Percentiles rank a stretch among this genome's conserved stretches.
phyloP scores from a whole-genome alignment of 2,113 vertebrate genomes.

The Psophia crepitans region DNA sequence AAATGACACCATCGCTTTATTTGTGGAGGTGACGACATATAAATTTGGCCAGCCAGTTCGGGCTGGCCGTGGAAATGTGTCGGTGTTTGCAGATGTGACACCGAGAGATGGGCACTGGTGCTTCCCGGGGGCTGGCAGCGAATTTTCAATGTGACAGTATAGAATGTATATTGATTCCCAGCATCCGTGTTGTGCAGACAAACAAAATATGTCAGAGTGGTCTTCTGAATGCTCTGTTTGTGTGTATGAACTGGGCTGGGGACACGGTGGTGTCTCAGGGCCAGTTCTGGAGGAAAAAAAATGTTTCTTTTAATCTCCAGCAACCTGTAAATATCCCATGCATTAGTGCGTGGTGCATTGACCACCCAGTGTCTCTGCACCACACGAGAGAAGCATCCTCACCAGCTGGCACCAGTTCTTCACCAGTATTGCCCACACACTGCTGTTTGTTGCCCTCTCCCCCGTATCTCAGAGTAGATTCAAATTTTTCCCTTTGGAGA shows the following conservation, averaged over 20 bases:
- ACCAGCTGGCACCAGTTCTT: not conserved
- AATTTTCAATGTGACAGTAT: not conserved
- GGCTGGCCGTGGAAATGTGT: not conserved
- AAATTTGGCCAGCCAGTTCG: not conserved
- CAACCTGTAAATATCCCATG: not conserved
- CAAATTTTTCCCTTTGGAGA: not conserved
- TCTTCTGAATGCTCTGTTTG: not conserved
- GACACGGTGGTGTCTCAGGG: not conserved
- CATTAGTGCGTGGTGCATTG: not conserved
- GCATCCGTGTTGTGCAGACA: not conserved
- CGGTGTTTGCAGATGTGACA: fast-evolving
- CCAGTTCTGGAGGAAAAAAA: not conserved
- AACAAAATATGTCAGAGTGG: not conserved
- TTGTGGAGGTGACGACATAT: not conserved
- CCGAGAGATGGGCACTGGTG: not conserved
- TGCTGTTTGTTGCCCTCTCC: fast-evolving
- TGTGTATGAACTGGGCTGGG: not conserved
- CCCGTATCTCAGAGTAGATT: not conserved
- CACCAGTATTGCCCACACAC: not conserved
- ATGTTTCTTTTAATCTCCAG: not conserved
- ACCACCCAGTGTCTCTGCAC: not conserved
- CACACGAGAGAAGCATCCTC: not conserved
- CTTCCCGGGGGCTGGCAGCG: fast-evolving
- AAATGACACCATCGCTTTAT: not conserved
- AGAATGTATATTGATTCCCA: not conserved